Evolutionary conservation across 2,797 vertebrate species (phyloP).

Genomic region (Lepidocolaptes lacrymiger): DNA sequence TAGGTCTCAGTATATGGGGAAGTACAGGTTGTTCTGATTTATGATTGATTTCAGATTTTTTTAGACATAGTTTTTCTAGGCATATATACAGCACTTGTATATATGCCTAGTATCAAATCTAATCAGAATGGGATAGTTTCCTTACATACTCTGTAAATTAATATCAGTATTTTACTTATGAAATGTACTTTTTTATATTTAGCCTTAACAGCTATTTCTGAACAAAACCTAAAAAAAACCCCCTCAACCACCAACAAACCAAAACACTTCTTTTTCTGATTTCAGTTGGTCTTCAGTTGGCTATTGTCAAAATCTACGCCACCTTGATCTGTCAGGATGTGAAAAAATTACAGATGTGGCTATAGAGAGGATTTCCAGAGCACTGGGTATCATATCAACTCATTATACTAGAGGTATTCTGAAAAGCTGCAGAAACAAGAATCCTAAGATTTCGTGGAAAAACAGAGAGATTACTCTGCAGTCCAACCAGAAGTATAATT

Average conservation of each 20-base stretch:
- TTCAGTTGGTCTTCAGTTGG: constrained; percentile 89
- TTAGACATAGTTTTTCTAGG: background rate
- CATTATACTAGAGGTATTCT: constrained; percentile 64
- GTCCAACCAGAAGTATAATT: constrained; percentile 64
- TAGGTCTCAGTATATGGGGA: background rate
- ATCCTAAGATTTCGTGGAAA: constrained; percentile 69
- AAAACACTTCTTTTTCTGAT: background rate
- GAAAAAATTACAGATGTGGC: constrained; percentile 92
- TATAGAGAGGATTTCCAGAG: constrained; percentile 87
- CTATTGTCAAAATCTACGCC: constrained; percentile 85
- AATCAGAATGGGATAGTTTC: background rate
- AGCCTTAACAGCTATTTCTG: background rate
- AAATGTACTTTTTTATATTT: background rate
- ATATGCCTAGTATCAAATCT: background rate
- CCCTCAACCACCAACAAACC: background rate
- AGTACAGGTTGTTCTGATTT: background rate
- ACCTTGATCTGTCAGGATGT: constrained; percentile 95
- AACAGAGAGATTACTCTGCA: constrained; percentile 79
- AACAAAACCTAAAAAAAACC: background rate
- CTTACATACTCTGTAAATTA: background rate
- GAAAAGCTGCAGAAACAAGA: constrained; percentile 76
- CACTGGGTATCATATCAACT: constrained; percentile 83
- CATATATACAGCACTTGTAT: background rate
- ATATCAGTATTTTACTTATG: background rate
- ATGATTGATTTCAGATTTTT: background rate